Evolutionary conservation across 2,888 invertebrate species (phyloP).

Genomic region (Tachina lurida): DNA sequence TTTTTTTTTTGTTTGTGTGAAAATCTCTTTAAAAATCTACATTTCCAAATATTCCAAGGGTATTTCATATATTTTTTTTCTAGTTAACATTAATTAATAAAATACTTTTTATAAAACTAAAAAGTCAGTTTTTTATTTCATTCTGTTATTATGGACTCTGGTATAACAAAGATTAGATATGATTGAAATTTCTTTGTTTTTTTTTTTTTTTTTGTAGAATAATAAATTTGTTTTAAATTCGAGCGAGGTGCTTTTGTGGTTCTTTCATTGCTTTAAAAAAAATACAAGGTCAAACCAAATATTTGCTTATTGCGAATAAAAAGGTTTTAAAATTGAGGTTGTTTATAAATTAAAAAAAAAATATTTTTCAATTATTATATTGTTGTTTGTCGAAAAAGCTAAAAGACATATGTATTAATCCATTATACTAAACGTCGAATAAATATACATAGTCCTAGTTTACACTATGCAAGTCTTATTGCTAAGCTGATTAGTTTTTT

Average conservation of each 20-base stretch:
- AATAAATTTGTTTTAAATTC: background rate
- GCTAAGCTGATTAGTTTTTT: too few species aligned
- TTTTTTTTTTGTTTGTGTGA: background rate
- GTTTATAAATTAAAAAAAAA: too few species aligned
- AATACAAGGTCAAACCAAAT: too few species aligned
- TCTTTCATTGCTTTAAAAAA: too few species aligned
- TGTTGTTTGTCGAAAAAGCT: too few species aligned
- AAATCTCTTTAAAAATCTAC: conserved; percentile 20
- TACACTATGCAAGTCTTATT: too few species aligned
- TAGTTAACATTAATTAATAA: conserved; percentile 34
- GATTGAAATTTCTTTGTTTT: background rate
- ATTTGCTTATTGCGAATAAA: too few species aligned
- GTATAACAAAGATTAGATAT: background rate
- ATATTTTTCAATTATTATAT: too few species aligned
- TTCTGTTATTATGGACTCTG: background rate
- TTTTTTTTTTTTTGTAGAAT: background rate
- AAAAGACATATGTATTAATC: too few species aligned
- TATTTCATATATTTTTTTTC: conserved; percentile 21
- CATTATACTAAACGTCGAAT: too few species aligned
- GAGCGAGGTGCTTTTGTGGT: background rate
- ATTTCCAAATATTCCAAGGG: conserved; percentile 45
- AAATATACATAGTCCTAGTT: too few species aligned
- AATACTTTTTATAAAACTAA: conserved; percentile 33
- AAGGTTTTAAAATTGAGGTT: too few species aligned
- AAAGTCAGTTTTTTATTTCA: background rate